Percentiles rank a stretch among this genome's conserved stretches.
phyloP scores from a whole-genome alignment of 30 jellyfish, hydroid and myxozoan species.

The Turritopsis dohrnii region DNA sequence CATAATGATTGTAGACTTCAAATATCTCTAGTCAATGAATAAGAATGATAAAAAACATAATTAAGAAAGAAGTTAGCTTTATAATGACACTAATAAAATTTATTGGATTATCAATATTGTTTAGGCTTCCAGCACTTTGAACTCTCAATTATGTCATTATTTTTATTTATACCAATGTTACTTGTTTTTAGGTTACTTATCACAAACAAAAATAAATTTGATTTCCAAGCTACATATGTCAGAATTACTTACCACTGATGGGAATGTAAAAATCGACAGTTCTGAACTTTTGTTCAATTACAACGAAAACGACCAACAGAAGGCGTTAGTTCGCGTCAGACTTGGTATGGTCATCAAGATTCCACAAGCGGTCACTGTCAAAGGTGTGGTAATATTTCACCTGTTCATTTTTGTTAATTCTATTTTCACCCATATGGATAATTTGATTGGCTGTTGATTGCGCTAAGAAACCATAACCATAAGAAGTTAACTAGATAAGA shows the following conservation, averaged over 20 bases:
- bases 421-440: too few species aligned
- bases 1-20: too few species aligned
- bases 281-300: constrained; percentile 2
- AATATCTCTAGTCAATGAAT: too few species aligned
- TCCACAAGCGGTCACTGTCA: constrained; percentile 13
- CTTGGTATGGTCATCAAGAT: not conserved
- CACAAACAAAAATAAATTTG: constrained; percentile 1
- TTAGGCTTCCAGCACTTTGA: not conserved
- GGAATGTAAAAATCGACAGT: not conserved
- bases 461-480: too few species aligned
- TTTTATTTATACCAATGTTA: not conserved
- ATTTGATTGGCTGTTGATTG: not conserved
- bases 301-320: not conserved
- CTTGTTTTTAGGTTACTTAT: constrained; percentile 2
- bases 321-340: not conserved
- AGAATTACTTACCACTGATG: not conserved
- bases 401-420: too few species aligned
- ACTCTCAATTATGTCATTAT: not conserved
- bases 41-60: too few species aligned
- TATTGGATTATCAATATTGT: too few species aligned
- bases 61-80: too few species aligned
- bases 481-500: too few species aligned
- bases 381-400: not conserved
- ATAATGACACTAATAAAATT: too few species aligned
- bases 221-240: constrained; percentile 6